Percentiles rank a stretch among this genome's conserved stretches.
Conservation (phyloP, 2,113 vertebrate species). For the Cheirogaleus medius region DNA sequence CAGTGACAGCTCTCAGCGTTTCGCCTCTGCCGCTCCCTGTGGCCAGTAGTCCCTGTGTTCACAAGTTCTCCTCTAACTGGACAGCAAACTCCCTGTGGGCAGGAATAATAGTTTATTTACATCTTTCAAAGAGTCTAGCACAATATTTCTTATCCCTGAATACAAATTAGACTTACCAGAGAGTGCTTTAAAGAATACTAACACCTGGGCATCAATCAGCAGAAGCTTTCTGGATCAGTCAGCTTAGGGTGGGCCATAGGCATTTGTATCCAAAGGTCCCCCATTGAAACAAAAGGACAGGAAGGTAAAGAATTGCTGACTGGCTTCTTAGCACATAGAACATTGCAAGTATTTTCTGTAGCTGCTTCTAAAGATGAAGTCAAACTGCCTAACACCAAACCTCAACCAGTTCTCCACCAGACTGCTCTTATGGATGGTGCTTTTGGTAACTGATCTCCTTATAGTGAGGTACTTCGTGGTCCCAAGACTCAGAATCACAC, state of each 20-base stretch:
- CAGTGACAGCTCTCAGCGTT: neutral
- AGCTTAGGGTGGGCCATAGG: no score
- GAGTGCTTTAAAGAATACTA: neutral
- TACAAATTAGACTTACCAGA: neutral
- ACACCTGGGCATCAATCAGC: neutral
- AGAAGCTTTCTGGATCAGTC: neutral
- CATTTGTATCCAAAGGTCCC: neutral
- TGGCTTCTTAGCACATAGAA: neutral
- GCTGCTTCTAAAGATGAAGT: neutral
- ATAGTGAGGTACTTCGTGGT: neutral
- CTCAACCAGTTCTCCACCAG: neutral
- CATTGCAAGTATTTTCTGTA: neutral
- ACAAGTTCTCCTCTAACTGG: neutral
- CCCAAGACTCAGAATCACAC: neutral
- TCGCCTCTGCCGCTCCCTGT: neutral
- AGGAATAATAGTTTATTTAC: neutral
- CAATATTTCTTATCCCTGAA: neutral
- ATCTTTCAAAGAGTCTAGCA: neutral
- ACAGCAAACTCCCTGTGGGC: neutral
- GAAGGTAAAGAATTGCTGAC: neutral
- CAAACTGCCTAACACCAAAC: neutral
- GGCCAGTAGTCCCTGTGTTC: neutral
- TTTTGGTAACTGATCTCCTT: neutral
- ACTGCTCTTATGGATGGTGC: rapidly evolving
- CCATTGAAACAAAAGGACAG: neutral